Conservation (phyloP, 2,888 invertebrate species). For the Caenorhabditis sinica region DNA sequence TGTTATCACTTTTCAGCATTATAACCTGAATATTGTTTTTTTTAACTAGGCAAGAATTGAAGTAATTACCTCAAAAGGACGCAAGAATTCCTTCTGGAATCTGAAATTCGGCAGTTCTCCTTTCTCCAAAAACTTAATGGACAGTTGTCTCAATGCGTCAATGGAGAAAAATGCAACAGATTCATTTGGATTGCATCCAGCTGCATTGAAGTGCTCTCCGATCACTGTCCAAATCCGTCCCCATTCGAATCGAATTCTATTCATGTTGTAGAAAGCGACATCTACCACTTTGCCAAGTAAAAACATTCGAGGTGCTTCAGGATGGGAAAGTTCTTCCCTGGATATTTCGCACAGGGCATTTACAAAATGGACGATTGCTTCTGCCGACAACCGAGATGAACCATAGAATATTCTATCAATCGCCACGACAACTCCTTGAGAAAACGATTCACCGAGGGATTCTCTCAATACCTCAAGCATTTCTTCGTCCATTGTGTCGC, state of each 20-base stretch:
- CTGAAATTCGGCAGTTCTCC: conserved; percentile 99
- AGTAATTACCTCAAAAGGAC: conserved; percentile 92
- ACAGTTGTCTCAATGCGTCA: conserved; percentile 94
- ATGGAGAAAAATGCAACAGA: conserved; percentile 98
- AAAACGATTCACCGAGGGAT: conserved; percentile 97
- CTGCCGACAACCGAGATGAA: conserved; percentile 95
- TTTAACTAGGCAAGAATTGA: background rate
- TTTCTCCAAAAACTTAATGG: conserved; percentile 99
- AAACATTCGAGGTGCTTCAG: conserved; percentile 95
- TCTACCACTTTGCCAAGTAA: conserved; percentile 96
- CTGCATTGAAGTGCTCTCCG: conserved; percentile 95
- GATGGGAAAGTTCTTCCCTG: conserved; percentile 91
- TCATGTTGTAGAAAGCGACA: conserved; percentile 99
- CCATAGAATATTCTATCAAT: conserved; percentile 90
- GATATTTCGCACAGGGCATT: conserved; percentile 96
- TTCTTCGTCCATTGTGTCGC: conserved; percentile 83
- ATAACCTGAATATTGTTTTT: conserved; percentile 84
- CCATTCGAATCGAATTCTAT: conserved; percentile 98
- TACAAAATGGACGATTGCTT: conserved; percentile 96
- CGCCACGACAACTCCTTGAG: conserved; percentile 98
- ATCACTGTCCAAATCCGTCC: conserved; percentile 97
- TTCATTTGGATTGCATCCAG: conserved; percentile 94
- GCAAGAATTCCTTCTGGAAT: conserved; percentile 98
- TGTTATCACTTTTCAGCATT: conserved; percentile 87
- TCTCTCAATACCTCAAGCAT: conserved; percentile 91